These are phyloP conservation scores for Nephrotoma guestfalica DNA, from an alignment of 2,888 invertebrate genomes.

Conservation along the genomic window DNA sequence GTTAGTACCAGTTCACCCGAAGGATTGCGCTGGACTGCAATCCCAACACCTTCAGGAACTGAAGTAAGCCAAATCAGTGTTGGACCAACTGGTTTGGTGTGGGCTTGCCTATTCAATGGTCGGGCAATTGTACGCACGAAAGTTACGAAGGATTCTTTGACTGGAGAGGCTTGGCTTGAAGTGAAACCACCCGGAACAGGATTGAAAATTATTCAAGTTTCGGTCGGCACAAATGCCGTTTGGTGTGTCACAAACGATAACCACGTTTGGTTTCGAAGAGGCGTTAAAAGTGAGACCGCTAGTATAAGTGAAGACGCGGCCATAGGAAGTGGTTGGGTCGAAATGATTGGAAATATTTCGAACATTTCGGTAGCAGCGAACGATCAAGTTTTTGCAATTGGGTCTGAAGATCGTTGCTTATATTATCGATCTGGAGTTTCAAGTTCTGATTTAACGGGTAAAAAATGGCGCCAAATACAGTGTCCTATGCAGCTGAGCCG, in stretches of 20 bases:
- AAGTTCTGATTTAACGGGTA: conserved; percentile 63
- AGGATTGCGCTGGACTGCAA: conserved; percentile 70
- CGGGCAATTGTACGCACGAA: conserved; percentile 68
- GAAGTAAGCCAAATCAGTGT: conserved; percentile 77
- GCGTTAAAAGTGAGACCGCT: conserved; percentile 50
- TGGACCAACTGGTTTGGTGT: conserved; percentile 72
- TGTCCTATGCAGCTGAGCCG: conserved; percentile 71
- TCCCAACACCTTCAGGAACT: conserved; percentile 59
- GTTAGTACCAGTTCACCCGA: conserved; percentile 73
- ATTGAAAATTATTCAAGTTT: conserved; percentile 57
- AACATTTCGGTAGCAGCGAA: conserved; percentile 72
- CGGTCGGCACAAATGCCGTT: conserved; percentile 65
- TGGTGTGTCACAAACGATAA: conserved; percentile 69
- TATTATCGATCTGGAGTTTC: conserved; percentile 69
- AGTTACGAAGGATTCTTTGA: conserved; percentile 52
- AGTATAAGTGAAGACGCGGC: conserved; percentile 62
- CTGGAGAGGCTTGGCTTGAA: conserved; percentile 64
- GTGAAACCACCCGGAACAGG: conserved; percentile 58
- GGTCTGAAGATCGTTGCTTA: conserved; percentile 63
- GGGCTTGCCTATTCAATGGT: conserved; percentile 77
- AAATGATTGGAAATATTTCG: conserved; percentile 75
- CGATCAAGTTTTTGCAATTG: conserved; percentile 82
- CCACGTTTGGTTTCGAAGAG: conserved; percentile 75
- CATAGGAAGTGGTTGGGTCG: conserved; percentile 74
- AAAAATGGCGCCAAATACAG: conserved; percentile 70